These are phyloP conservation scores for Asbolus verrucosus DNA, from an alignment of 1,140 invertebrate genomes.

Conservation along the genomic window DNA sequence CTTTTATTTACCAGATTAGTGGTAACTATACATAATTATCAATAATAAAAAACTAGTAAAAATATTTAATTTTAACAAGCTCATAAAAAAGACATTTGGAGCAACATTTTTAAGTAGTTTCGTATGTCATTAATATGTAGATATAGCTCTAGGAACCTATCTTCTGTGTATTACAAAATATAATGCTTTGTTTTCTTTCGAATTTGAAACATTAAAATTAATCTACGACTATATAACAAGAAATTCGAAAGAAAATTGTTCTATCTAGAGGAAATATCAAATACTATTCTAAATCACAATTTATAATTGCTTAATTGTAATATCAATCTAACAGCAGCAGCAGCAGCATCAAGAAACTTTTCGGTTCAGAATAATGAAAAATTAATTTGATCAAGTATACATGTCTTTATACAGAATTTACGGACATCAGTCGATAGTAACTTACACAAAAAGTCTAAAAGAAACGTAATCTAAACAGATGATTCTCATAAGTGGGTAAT, in stretches of 20 bases:
- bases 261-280: background rate
- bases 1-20: background rate
- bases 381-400: too few relatives aligned
- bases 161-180: slow-evolving; percentile 18
- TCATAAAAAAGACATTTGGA: slow-evolving; percentile 28
- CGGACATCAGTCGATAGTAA: slow-evolving; percentile 7
- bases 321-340: background rate
- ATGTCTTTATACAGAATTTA: too few relatives aligned
- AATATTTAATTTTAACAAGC: slow-evolving; percentile 33
- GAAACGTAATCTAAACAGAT: background rate
- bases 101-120: slow-evolving; percentile 6
- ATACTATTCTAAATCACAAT: slow-evolving; percentile 2
- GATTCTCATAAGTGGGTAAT: slow-evolving; percentile 19
- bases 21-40: background rate
- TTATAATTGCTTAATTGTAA: background rate
- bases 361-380: too few relatives aligned
- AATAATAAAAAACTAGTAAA: slow-evolving; percentile 4
- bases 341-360: background rate
- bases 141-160: too few relatives aligned
- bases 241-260: too few relatives aligned
- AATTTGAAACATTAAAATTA: too few relatives aligned
- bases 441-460: slow-evolving; percentile 7
- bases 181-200: background rate
- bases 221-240: too few relatives aligned
- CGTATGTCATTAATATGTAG: background rate